These are phyloP conservation scores for Nettapus auritus DNA, from an alignment of 2,113 vertebrate species.

Conservation along the genomic window DNA sequence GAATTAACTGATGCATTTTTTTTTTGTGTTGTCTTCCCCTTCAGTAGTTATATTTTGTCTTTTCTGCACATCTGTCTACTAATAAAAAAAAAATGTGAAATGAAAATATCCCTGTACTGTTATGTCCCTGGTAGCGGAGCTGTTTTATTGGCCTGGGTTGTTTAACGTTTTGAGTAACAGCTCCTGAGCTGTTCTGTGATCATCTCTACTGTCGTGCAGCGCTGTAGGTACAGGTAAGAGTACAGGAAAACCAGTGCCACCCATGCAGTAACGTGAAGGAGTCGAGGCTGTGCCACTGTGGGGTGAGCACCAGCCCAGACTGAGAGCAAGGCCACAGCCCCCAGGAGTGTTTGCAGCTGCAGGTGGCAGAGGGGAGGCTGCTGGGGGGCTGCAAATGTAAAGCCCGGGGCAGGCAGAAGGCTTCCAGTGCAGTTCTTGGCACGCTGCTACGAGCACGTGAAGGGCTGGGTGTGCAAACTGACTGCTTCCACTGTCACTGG, in stretches of 20 bases:
- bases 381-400: not conserved
- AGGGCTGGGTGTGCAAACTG: accelerated
- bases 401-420: not conserved
- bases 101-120: constrained; percentile 63
- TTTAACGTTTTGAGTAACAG: not conserved
- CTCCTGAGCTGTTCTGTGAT: not conserved
- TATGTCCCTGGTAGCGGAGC: constrained; percentile 43
- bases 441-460: not conserved
- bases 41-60: constrained; percentile 82
- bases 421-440: accelerated
- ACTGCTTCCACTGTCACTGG: not conserved
- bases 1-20: constrained; percentile 79
- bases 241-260: too few species aligned
- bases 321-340: not conserved
- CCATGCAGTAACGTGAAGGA: too few species aligned
- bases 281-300: too few species aligned
- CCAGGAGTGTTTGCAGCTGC: not conserved
- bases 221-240: too few species aligned
- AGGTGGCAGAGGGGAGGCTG: not conserved
- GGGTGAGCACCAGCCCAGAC: too few species aligned
- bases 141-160: not conserved
- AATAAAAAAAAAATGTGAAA: constrained; percentile 83
- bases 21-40: constrained; percentile 80
- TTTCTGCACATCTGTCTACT: constrained; percentile 84
- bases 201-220: too few species aligned